Evolutionary conservation across 2,113 vertebrate species (phyloP).

Genomic region (Dipodomys ordii): DNA sequence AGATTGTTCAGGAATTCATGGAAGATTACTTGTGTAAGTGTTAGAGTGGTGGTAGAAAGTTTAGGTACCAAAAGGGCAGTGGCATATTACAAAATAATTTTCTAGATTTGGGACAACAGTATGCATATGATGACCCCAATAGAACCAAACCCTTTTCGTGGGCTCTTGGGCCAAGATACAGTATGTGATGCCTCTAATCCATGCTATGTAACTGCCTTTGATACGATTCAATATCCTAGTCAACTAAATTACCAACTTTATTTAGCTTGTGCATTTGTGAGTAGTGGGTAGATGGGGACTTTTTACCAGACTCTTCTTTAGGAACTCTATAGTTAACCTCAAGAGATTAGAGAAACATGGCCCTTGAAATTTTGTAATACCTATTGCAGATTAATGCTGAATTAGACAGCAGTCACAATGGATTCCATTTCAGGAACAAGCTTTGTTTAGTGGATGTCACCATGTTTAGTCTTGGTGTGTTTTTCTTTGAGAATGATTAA

Average conservation of each 20-base stretch:
- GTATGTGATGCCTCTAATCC: not conserved
- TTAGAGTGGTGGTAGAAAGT: not conserved
- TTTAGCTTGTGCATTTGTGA: not conserved
- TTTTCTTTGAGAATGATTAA: conserved; percentile 48
- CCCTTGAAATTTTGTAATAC: conserved; percentile 6
- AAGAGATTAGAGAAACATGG: not conserved
- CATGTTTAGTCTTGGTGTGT: not conserved
- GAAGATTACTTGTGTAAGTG: not conserved
- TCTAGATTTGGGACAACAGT: not conserved
- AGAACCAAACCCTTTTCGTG: not conserved
- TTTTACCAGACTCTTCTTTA: not conserved
- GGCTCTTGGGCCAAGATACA: not conserved
- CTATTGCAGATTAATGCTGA: not conserved
- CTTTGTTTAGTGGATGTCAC: conserved; percentile 9
- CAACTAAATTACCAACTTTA: conserved; percentile 5
- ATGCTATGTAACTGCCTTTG: not conserved
- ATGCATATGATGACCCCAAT: not conserved
- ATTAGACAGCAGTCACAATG: not conserved
- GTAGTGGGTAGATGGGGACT: not conserved
- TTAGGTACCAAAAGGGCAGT: not conserved
- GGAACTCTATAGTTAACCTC: not conserved
- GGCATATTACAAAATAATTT: not conserved
- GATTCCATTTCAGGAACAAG: not conserved
- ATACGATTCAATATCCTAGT: not conserved
- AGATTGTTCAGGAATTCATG: not conserved